Evolutionary conservation across 64 coral and sea anemone genomes (phyloP), one percentile per base, ranked within the genome.

Genomic region (Actinia equina): DNA sequence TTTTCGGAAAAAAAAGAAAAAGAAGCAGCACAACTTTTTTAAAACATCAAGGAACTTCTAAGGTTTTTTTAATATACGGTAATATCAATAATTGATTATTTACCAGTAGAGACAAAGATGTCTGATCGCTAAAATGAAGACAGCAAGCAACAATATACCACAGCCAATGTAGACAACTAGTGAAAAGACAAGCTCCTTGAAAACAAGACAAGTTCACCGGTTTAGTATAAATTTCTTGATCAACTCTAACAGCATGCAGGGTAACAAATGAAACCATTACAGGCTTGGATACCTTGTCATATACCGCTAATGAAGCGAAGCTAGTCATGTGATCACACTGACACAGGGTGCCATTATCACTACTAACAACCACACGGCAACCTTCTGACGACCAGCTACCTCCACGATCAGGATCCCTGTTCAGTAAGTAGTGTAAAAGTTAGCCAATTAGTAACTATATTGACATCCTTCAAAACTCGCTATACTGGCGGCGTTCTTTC

Each of bases 341-440:
- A 64, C 94, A 96, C 37, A 96, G 85, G 43, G 88, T 96, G 19
- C 56, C 85, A 67, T 96, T 96, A 16, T 26, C 82, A 0, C 52
- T 55, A 13, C 83, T 93, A 8, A 88, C 93, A 9, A 78, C 61
- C 20, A 96, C 56, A 49, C 85, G 91, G 57, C 94, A 96, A 7
- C 94, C 94, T 22, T 93, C 84, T 0, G 94, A 86, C 30, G 94
- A 96, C 94, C 94, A 96, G 60, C 94, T 96, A 11, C 94, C 94
- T 45, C 94, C 94, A 15, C 93, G 94, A 43, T 90, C 83, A 26
- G 88, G 22, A 51, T 89, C 49, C 63, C 94, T 96, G 74, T 76
- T n/a, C 9, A 17, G 27, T 79, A 7, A 79, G 11, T 37, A 46
- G 1, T 7, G 26, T 17, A 78, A 78, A 6, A 17, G 3, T 26